Conservation (phyloP, 2,888 invertebrate species). For the Pemphredon lugubris region DNA sequence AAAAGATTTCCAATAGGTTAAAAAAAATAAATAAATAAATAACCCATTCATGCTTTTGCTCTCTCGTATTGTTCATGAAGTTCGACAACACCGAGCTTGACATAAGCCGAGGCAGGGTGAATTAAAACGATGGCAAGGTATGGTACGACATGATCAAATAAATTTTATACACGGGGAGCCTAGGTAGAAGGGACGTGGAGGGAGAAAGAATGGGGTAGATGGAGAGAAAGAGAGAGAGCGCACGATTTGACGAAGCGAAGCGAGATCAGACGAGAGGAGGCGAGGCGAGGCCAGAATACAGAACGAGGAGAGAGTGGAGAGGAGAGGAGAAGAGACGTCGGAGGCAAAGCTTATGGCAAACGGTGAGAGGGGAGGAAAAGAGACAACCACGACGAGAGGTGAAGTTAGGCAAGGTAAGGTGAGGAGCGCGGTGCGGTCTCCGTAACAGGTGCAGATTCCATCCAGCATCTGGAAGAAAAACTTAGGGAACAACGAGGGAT, state of each 20-base stretch:
- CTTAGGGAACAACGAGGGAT: conserved; percentile 34
- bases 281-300: conserved; percentile 43
- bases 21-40: no score
- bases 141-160: conserved; percentile 41
- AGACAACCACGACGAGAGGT: conserved; percentile 26
- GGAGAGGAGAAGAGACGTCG: conserved; percentile 48
- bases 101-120: background rate
- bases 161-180: conserved; percentile 39
- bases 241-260: conserved; percentile 24
- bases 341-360: conserved; percentile 32
- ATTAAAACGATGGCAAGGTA: conserved; percentile 40
- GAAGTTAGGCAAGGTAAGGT: conserved; percentile 63
- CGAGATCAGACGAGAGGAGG: conserved; percentile 52
- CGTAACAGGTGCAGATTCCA: conserved; percentile 76
- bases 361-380: conserved; percentile 13
- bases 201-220: background rate
- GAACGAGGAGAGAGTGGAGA: conserved; percentile 57
- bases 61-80: background rate
- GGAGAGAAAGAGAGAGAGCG: conserved; percentile 16
- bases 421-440: conserved; percentile 60
- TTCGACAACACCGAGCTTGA: background rate
- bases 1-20: no score
- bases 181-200: conserved; percentile 25
- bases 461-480: conserved; percentile 64
- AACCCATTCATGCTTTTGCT: conserved; percentile 11